Conservation (phyloP, 2,113 vertebrate genomes). For the Pterophyllum scalare region DNA sequence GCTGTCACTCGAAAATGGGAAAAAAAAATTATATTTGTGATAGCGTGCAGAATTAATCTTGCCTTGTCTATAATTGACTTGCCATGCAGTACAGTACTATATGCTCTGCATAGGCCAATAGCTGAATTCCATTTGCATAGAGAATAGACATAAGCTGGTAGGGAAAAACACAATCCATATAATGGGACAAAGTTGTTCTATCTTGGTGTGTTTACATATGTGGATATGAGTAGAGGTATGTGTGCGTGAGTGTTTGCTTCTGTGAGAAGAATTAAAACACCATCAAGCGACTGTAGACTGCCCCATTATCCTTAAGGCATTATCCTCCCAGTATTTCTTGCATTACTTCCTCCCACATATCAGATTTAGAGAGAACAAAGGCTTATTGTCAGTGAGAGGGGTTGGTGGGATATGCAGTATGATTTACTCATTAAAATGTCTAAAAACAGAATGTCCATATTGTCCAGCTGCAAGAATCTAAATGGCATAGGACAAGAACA, state of each 20-base stretch:
- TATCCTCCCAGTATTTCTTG: constrained; percentile 7
- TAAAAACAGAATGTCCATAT: not conserved
- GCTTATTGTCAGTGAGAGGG: not conserved
- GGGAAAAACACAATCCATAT: not conserved
- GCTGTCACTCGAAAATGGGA: constrained; percentile 17
- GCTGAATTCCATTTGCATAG: constrained; percentile 43
- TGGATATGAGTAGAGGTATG: not conserved
- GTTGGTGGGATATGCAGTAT: not conserved
- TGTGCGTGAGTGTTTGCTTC: not conserved
- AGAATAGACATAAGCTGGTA: constrained; percentile 33
- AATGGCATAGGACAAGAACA: not conserved
- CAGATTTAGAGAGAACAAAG: not conserved
- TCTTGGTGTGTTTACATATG: not conserved
- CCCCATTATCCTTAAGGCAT: constrained; percentile 21
- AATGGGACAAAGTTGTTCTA: not conserved
- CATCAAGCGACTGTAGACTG: constrained; percentile 12
- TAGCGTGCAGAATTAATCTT: constrained; percentile 43
- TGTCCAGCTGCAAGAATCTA: not conserved
- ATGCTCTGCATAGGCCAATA: constrained; percentile 3
- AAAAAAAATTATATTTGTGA: constrained; percentile 30
- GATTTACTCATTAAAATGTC: not conserved
- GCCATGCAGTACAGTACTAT: constrained; percentile 19
- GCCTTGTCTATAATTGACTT: constrained; percentile 56
- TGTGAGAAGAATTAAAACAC: constrained; percentile 20
- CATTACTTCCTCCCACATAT: not conserved